A percentile compares a stretch with the other conserved stretches of the same genome.
Conservation (phyloP, 2,113 vertebrate species). For the Arvicanthis niloticus region DNA sequence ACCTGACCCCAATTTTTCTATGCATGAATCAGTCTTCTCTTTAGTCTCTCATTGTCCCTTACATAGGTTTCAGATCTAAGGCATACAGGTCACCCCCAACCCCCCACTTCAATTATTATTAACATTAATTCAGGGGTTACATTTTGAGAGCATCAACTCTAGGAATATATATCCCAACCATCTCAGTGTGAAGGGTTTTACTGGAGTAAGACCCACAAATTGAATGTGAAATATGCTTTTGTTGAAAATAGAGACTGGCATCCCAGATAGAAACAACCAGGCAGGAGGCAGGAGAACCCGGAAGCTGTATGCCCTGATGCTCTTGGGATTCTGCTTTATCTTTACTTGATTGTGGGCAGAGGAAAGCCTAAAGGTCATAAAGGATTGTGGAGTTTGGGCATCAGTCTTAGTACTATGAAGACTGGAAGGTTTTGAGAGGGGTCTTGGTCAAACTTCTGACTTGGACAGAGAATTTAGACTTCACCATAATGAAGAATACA, state of each 20-base stretch:
- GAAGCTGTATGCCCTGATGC: no score
- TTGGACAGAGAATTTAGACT: neutral
- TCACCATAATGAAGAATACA: neutral
- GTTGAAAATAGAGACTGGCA: neutral
- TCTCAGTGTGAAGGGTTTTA: neutral
- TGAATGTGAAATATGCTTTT: neutral
- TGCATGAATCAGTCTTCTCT: neutral
- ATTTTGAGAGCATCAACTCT: neutral
- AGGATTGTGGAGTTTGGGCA: fast-evolving
- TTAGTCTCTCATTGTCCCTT: neutral
- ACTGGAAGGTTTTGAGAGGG: neutral
- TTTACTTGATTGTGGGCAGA: neutral
- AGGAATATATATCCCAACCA: neutral
- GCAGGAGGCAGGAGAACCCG: neutral
- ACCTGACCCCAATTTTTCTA: neutral
- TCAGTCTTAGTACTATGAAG: neutral
- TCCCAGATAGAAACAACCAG: neutral
- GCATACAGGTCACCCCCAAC: neutral
- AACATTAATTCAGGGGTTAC: neutral
- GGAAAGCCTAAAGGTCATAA: neutral
- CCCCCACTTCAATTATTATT: neutral
- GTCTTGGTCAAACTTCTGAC: neutral
- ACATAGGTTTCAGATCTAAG: neutral
- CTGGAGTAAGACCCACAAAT: neutral
- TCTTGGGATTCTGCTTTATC: no score